Base-by-base conservation (phyloP, 2,113 vertebrate species). In the Thinocorus orbignyianus region DNA sequence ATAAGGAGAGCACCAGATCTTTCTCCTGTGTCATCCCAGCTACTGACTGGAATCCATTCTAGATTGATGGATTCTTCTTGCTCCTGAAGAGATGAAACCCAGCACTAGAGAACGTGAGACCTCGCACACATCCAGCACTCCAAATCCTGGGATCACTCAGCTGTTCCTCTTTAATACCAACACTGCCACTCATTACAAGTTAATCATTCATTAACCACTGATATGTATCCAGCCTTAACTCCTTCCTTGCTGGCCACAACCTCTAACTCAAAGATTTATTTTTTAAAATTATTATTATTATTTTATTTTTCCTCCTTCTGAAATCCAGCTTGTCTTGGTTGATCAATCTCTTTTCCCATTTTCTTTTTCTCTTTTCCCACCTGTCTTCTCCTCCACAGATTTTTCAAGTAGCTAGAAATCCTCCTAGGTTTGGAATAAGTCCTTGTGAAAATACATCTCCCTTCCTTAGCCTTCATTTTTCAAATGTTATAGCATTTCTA, bases 1-100 rank as follows among this genome's bases (percentile, higher is more conserved):
- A 25, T 5, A 42, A 51, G 17, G 48, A 46, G 1, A 51, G 26
- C 44, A 68, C 10, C 10, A 25, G 10, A 17, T 14, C 48, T 33
- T 58, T 24, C 49, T n/a, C 61, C 25, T 11, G 20, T 8, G 7
- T 24, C 61, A 41, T 18, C 33, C 42, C 37, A 70, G 71, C 46
- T 48, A 44, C 0, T 18, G 19, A 49, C 1, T 11, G 22, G 17
- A 55, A 58, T 33, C 3, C 15, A 18, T 35, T 26, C 15, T 1
- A 58, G 18, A 22, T 28, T 52, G 26, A 74, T 2, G n/a, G 79
- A 69, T 6, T 18, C 42, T n/a, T 46, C 7, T 13, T 37, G 58
- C 16, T 16, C 22, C 55, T 60, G 44, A 33, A 58, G 61, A 26
- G 13, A 12, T 1, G 22, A 51, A 57, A 31, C 7, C 20, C 52